A percentile compares a stretch with the other conserved stretches of the same genome.
Conservation (phyloP, 1,140 invertebrate genomes). For the Lordiphosa clarofinis region DNA sequence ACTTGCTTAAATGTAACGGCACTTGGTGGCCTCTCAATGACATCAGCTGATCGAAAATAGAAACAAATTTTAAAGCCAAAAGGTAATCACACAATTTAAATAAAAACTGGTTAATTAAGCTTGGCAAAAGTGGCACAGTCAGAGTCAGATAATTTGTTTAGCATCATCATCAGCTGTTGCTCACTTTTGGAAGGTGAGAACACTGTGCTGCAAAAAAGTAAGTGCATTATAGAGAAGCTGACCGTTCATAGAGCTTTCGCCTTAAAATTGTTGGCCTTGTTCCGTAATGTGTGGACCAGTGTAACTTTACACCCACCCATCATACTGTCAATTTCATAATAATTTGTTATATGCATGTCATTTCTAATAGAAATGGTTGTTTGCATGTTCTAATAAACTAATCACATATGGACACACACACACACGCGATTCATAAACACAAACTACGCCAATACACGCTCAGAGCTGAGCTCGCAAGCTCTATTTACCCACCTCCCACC, state of each 20-base stretch:
- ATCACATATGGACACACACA: constrained; percentile 23
- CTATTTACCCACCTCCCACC: constrained; percentile 14
- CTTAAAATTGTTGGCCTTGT: too few relatives aligned
- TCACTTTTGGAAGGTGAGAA: constrained; percentile 23
- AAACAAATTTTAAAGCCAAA: constrained; percentile 4
- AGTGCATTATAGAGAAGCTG: too few relatives aligned
- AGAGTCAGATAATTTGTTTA: constrained; percentile 1
- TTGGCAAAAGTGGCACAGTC: constrained; percentile 29
- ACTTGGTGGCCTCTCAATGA: constrained; percentile 36
- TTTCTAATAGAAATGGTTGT: constrained; percentile 66
- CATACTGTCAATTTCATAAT: constrained; percentile 57
- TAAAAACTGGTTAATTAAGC: constrained; percentile 53
- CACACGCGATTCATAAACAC: constrained; percentile 15
- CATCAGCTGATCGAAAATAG: constrained; percentile 70
- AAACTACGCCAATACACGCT: constrained; percentile 26
- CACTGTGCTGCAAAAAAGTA: too few relatives aligned
- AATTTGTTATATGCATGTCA: constrained; percentile 50
- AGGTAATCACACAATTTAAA: constrained; percentile 18
- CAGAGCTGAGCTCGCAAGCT: constrained; percentile 45
- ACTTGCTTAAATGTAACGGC: neutral
- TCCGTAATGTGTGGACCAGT: too few relatives aligned
- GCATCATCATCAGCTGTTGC: constrained; percentile 64
- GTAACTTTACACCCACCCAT: neutral
- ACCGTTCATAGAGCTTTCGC: too few relatives aligned
- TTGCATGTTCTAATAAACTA: constrained; percentile 71